Evolutionary conservation across 2,888 invertebrate genomes (phyloP), one percentile per base, ranked within the genome.

Genomic region (Oscheius sp.): DNA sequence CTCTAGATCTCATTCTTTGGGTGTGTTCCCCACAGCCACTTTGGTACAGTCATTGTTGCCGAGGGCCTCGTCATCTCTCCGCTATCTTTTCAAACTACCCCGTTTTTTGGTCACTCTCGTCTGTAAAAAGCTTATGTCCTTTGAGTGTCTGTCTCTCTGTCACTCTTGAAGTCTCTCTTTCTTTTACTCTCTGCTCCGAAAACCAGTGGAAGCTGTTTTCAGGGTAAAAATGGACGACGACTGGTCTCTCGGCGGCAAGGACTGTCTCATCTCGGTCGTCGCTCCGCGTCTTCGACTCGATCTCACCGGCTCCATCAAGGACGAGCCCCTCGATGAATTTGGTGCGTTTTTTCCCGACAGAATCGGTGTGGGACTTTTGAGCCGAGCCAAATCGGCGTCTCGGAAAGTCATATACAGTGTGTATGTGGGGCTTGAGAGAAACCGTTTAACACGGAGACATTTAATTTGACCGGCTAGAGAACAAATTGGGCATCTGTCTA

Each of bases 221-320:
- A 42, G 42, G 7, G 42, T 42, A 42, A 42, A 74, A 70, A 79
- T 82, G 79, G 80, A 82, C n/a, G 82, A 82, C 47, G 82, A 82
- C 73, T 82, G 82, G 82, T 37, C 70, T 53, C 62, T 74, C 37
- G 55, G 80, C 13, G 73, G 78, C 55, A 79, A 80, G 57, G 82
- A 82, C 74, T 75, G 77, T 59, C 75, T 82, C 57, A 78, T 82
- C 29, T 82, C 78, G n/a, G 70, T 65, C 10, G 74, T 55, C 53
- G 68, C 55, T 29, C 50, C 65, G 21, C n/a, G 65, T n/a, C 11
- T 65, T 7, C 21, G 48, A 4, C 21, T 65, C 13, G 65, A 65
- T 51, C 51, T 65, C 32, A 51, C 65, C 32, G 33, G 65, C 10
- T 5, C 13, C 53, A 37, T 68, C 37, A 68, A 68, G 29, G 35